These are phyloP conservation scores for Ferdinandea cuprea DNA, from an alignment of 2,888 invertebrate genomes.

Conservation along the genomic window DNA sequence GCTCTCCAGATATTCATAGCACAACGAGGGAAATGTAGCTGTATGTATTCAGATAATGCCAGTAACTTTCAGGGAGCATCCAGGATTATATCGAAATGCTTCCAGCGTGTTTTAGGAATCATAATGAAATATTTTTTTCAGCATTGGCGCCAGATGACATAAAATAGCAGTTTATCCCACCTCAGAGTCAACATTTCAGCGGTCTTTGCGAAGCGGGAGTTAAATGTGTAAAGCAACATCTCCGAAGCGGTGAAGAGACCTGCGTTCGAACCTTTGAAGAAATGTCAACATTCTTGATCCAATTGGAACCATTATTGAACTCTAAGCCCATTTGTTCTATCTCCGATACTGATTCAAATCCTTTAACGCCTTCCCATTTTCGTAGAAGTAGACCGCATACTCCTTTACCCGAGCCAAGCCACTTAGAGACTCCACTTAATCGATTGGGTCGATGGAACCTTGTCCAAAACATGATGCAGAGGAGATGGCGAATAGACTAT, in stretches of 20 bases:
- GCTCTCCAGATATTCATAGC: not conserved
- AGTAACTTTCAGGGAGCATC: conserved; percentile 6
- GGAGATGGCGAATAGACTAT: not conserved
- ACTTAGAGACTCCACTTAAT: not conserved
- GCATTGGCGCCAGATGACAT: not conserved
- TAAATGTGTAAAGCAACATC: not conserved
- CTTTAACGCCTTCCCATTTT: not conserved
- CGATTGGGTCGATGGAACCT: not conserved
- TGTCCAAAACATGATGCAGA: not conserved
- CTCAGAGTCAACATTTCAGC: not conserved
- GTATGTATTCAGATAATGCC: not conserved
- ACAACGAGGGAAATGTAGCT: conserved; percentile 2
- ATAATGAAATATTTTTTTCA: not conserved
- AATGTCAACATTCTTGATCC: not conserved
- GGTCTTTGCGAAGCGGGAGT: conserved; percentile 33
- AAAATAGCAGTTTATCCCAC: not conserved
- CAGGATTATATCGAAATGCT: not conserved
- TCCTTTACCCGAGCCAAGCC: not conserved
- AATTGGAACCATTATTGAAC: not conserved
- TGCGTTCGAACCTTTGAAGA: not conserved
- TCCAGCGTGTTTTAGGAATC: not conserved
- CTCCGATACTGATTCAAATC: not conserved
- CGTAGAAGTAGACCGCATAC: not conserved
- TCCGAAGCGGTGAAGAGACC: not conserved
- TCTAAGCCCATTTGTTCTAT: not conserved